Conservation (phyloP, 2,888 invertebrate genomes). For the Cenopis cana region DNA sequence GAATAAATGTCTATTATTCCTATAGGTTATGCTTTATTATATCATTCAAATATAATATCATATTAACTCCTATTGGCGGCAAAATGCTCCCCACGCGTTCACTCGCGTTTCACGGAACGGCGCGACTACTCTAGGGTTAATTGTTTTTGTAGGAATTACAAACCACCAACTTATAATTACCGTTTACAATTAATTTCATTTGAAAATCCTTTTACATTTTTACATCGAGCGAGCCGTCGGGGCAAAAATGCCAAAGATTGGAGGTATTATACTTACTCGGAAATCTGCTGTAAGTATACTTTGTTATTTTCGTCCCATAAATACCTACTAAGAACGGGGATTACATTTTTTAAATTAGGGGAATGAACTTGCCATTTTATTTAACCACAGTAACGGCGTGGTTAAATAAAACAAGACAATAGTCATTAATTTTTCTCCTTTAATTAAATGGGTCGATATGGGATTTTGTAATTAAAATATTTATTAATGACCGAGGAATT, state of each 20-base stretch:
- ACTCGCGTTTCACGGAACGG: too few relatives aligned
- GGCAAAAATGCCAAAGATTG: slow-evolving; percentile 9
- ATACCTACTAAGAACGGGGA: slow-evolving; percentile 14
- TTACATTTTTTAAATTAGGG: too few relatives aligned
- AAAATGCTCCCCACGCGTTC: too few relatives aligned
- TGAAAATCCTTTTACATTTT: neutral
- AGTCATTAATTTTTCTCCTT: neutral
- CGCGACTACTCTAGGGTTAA: too few relatives aligned
- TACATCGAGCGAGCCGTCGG: neutral
- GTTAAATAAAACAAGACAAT: neutral
- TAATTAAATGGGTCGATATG: neutral
- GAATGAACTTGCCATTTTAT: slow-evolving; percentile 9
- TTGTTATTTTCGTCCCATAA: slow-evolving; percentile 22
- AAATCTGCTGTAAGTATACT: slow-evolving; percentile 22
- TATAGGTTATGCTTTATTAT: too few relatives aligned
- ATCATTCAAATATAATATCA: too few relatives aligned
- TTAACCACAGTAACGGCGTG: neutral
- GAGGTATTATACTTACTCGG: neutral
- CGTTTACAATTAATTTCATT: slow-evolving; percentile 18
- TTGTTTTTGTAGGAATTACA: too few relatives aligned
- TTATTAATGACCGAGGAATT: neutral
- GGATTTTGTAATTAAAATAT: slow-evolving; percentile 1
- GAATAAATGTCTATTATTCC: too few relatives aligned
- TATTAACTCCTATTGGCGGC: too few relatives aligned
- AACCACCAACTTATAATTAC: neutral